Conservation (phyloP, 2,888 invertebrate species). For the Eupithecia vulgata region DNA sequence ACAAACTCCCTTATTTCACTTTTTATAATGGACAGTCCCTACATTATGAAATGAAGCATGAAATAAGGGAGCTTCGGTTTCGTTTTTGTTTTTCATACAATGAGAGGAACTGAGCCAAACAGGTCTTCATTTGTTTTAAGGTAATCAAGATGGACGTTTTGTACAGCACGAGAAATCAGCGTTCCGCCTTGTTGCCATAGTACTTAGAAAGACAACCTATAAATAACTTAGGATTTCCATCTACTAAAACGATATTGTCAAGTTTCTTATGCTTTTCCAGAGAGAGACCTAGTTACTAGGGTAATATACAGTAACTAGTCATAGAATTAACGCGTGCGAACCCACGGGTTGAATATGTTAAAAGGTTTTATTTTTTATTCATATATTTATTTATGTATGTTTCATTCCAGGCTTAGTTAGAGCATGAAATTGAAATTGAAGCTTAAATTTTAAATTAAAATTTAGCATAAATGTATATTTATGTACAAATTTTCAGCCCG, state of each 20-base stretch:
- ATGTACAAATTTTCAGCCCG: no score
- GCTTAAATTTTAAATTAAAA: no score
- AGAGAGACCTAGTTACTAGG: neutral
- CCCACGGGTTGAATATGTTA: no score
- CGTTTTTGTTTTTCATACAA: conserved; percentile 1
- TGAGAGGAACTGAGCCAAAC: neutral
- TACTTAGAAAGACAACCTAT: neutral
- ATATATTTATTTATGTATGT: no score
- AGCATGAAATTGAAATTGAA: no score
- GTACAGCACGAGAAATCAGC: neutral
- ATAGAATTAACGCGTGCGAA: no score
- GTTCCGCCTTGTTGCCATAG: neutral
- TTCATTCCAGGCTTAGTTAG: no score
- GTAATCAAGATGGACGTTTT: neutral
- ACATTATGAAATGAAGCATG: neutral
- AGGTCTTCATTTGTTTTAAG: neutral
- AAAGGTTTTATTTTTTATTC: no score
- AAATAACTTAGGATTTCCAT: neutral
- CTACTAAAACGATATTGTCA: neutral
- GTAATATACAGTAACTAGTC: neutral
- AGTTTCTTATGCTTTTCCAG: neutral
- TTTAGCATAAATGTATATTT: no score
- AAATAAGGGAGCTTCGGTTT: neutral
- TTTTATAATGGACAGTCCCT: no score
- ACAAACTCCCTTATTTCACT: no score